Evolutionary conservation across 1,140 invertebrate genomes (phyloP).

Genomic region (Anastrepha obliqua): DNA sequence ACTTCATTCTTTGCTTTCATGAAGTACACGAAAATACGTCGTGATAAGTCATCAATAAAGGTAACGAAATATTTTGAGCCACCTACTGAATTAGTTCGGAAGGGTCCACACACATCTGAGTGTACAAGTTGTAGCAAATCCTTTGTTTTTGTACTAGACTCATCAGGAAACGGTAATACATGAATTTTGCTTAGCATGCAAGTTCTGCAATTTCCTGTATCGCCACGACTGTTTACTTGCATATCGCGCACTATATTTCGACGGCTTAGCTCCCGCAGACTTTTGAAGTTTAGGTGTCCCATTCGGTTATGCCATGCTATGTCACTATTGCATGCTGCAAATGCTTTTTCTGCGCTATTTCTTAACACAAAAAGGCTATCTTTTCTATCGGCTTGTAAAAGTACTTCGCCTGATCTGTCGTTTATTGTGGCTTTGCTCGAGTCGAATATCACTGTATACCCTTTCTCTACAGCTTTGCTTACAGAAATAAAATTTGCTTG

Average conservation of each 20-base stretch:
- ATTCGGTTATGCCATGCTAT: constrained; percentile 37
- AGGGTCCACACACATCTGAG: background rate
- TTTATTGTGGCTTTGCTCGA: background rate
- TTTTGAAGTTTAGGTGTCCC: background rate
- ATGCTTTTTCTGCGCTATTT: background rate
- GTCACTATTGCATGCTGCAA: background rate
- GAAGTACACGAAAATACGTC: constrained; percentile 69
- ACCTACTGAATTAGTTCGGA: constrained; percentile 63
- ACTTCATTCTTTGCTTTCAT: constrained; percentile 73
- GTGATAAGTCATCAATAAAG: constrained; percentile 74
- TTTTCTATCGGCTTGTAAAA: background rate
- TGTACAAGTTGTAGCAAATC: background rate
- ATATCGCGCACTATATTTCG: background rate
- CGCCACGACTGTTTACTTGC: background rate
- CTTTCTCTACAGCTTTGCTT: background rate
- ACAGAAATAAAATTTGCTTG: constrained; percentile 53
- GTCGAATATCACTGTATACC: background rate
- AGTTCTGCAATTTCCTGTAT: constrained; percentile 2
- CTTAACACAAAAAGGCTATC: background rate
- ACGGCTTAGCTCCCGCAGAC: background rate
- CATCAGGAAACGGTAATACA: background rate
- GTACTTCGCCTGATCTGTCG: background rate
- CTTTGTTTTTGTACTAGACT: background rate
- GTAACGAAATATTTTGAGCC: constrained; percentile 72
- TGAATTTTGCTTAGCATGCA: constrained; percentile 39